A percentile compares a stretch with the other conserved stretches of the same genome.
Evolutionary conservation across 2,113 vertebrate genomes (phyloP).

Genomic region (Ondatra zibethicus): DNA sequence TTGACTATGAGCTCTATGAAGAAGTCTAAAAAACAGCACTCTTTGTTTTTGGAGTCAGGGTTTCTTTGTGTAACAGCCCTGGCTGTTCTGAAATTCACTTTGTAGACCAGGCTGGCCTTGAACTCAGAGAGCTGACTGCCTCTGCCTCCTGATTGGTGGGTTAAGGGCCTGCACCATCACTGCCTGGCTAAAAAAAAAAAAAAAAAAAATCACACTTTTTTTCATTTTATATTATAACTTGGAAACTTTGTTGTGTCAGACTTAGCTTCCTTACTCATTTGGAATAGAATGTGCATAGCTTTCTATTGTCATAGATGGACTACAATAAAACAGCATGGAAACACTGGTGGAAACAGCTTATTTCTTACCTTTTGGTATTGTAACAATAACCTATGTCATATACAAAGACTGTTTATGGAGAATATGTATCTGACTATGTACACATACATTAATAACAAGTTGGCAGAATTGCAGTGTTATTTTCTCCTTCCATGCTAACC

Average conservation of each 20-base stretch:
- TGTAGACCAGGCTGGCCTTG: not conserved
- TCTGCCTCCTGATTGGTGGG: not conserved
- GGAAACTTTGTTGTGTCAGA: not conserved
- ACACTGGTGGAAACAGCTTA: not conserved
- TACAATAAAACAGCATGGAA: not conserved
- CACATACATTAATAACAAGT: not conserved
- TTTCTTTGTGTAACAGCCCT: not conserved
- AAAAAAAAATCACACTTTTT: not conserved
- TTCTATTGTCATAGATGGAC: not conserved
- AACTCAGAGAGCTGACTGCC: not conserved
- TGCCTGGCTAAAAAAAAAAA: not conserved
- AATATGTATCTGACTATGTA: not conserved
- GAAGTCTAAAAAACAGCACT: not conserved
- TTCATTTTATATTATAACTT: slow-evolving; percentile 29
- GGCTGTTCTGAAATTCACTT: not conserved
- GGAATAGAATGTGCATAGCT: not conserved
- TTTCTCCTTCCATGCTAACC: not conserved
- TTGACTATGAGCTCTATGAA: not conserved
- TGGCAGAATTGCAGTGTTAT: not conserved
- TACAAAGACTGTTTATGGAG: not conserved
- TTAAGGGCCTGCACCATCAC: not conserved
- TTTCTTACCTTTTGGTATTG: not conserved
- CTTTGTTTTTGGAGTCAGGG: not conserved
- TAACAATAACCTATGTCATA: not conserved
- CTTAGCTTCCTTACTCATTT: not conserved